Evolutionary conservation across 1,140 invertebrate genomes (phyloP), one percentile per base, ranked within the genome.

Genomic region (Caenorhabditis latens): DNA sequence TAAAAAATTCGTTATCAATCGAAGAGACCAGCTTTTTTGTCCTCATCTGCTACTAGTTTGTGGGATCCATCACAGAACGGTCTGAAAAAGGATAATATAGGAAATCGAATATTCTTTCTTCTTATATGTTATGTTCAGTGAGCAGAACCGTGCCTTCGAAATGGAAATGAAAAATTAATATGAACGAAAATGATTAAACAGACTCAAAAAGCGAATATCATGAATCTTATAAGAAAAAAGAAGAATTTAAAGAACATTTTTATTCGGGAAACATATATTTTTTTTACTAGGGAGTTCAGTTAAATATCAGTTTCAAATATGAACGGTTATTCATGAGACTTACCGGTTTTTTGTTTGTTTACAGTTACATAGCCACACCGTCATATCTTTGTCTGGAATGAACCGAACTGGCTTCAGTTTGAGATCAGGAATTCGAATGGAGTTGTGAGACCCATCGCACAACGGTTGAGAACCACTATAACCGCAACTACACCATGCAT

Each of bases 51-150:
- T 32, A 92, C 48, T 32, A 82, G 89, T 63, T 92, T 90, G 93
- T 99, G 98, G 42, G 97, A 96, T 40, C 98, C 98, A 94, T 99
- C 98, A 94, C 98, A 99, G 93, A 99, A 99, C 11, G 98, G 98
- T 90, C 86, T 86, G 86, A 86, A 86, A 58, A 24, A 24, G 1
- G 7, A 21, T 9, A 84, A 84, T 14, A 11, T 42, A 16, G 11
- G 82, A 55, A 32, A 32, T n/a, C 0, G 32, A 32, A 32, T 32
- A 0, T 32, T 32, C 32, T 1, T 32, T 32, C 32, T 32, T 32
- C 32, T 32, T 0, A 32, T 32, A 32, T 32, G 0, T 32, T 2
- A 32, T 32, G 32, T 0, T 32, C 32, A 32, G 32, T 32, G 32
- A 32, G 32, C 32, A 32, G 32, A 32, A 32, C 32, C 2, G 2